Evolutionary conservation across 2,797 vertebrate genomes (phyloP), one percentile per base, ranked within the genome.

Genomic region (Phyllotis vaccarum): DNA sequence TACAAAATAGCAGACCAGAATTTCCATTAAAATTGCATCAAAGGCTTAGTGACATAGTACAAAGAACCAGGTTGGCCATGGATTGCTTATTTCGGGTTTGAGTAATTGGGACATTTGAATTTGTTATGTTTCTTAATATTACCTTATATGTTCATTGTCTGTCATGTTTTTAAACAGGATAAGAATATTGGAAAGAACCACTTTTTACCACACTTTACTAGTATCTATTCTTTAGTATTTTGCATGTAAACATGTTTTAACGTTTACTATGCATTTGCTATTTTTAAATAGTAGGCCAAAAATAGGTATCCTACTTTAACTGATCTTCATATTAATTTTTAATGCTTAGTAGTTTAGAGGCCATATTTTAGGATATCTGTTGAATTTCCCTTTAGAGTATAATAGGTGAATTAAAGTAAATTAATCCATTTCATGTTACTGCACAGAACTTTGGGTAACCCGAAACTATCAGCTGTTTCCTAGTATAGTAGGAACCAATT

Each of bases 221-320:
- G 64, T 90, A 79, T 22, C 27, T 74, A 7, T 64, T 79, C 52
- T 72, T 37, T 2, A 21, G 6, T 76, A 60, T 78, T 72, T 8
- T 93, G 27, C 40, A 12, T 70, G 43, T 75, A 74, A 74, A 58
- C 49, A 64, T n/a, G n/a, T n/a, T 86, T 88, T 95, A 89, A 31
- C 88, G 43, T 80, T 89, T 91, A 85, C n/a, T 46, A 16, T 54
- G 16, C 6, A 13, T n/a, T 10, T 78, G 17, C n/a, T 62, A 27
- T 43, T 88, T 95, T 96, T 75, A 19, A 92, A 66, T 72, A 93
- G 49, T 86, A 22, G n/a, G 10, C 70, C 46, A 49, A 49, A 92
- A 29, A 29, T 90, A 81, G 88, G 79, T 81, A 74, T 37, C 94
- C 1, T 83, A 43, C 24, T 91, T 82, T 90, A 82, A 49, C 46